A percentile compares a stretch with the other conserved stretches of the same genome.
Conservation (phyloP, 64 coral and sea anemone species). For the Montipora foliosa region DNA sequence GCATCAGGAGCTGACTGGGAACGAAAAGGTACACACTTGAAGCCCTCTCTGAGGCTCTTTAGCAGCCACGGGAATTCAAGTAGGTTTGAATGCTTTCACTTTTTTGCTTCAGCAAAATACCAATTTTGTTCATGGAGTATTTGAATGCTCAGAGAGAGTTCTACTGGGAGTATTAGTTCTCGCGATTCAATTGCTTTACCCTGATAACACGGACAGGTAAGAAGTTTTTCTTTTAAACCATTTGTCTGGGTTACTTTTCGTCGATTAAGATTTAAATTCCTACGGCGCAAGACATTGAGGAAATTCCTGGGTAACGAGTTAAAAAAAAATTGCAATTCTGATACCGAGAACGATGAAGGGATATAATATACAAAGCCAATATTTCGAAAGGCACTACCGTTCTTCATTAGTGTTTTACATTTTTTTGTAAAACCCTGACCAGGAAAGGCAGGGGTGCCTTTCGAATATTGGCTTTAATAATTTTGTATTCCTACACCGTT, state of each 20-base stretch:
- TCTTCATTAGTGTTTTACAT: too few species aligned
- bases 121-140: not conserved
- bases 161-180: slow-evolving; percentile 5
- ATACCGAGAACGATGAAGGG: too few species aligned
- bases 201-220: not conserved
- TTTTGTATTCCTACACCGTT: too few species aligned
- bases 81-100: not conserved
- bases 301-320: too few species aligned
- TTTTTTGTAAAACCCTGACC: too few species aligned
- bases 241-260: not conserved
- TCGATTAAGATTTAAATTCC: not conserved
- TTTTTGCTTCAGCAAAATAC: not conserved
- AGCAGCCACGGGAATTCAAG: not conserved
- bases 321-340: too few species aligned
- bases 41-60: not conserved
- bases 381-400: too few species aligned
- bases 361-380: too few species aligned
- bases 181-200: not conserved
- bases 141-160: slow-evolving; percentile 33
- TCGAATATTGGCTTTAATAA: too few species aligned
- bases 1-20: not conserved
- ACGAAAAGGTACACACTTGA: not conserved
- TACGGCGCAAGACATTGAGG: too few species aligned
- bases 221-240: not conserved
- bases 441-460: too few species aligned